phyloP scores from a whole-genome alignment of 2,113 vertebrate genomes.

The Lucifuga dentata region DNA sequence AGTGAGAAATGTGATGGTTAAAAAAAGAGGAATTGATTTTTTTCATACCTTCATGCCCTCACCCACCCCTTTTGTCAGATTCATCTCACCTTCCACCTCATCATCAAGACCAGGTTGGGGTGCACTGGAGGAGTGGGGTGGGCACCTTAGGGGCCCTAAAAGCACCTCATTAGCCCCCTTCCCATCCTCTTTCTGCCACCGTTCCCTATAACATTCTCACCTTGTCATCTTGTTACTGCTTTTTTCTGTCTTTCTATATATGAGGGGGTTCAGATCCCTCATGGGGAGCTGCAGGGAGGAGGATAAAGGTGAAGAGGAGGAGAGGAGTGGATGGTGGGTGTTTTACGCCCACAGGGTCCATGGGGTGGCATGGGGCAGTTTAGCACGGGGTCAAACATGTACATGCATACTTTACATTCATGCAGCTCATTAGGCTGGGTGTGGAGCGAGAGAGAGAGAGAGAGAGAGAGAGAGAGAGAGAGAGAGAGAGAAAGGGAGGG shows the following conservation, averaged over 20 bases:
- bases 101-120: constrained; percentile 7
- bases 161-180: constrained; percentile 33
- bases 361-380: constrained; percentile 63
- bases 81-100: constrained; percentile 1
- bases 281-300: constrained; percentile 24
- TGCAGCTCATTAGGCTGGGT: constrained; percentile 73
- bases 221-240: constrained; percentile 37
- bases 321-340: constrained; percentile 14
- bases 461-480: constrained; percentile 25
- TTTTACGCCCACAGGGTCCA: constrained; percentile 58
- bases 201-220: constrained; percentile 50
- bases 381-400: constrained; percentile 75
- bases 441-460: constrained; percentile 1
- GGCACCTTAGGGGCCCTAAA: constrained; percentile 37
- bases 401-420: constrained; percentile 61
- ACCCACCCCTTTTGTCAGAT: constrained; percentile 1
- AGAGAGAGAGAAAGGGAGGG: constrained; percentile 18
- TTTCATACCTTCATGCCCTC: constrained; percentile 23
- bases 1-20: not conserved
- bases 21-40: not conserved
- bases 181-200: constrained; percentile 22
- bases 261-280: constrained; percentile 35
- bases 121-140: not conserved
- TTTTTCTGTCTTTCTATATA: constrained; percentile 4
- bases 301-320: constrained; percentile 22